Percentiles rank a stretch among this genome's conserved stretches.
These are phyloP conservation scores for Musca vetustissima DNA, from an alignment of 1,140 invertebrate genomes.

Conservation along the genomic window DNA sequence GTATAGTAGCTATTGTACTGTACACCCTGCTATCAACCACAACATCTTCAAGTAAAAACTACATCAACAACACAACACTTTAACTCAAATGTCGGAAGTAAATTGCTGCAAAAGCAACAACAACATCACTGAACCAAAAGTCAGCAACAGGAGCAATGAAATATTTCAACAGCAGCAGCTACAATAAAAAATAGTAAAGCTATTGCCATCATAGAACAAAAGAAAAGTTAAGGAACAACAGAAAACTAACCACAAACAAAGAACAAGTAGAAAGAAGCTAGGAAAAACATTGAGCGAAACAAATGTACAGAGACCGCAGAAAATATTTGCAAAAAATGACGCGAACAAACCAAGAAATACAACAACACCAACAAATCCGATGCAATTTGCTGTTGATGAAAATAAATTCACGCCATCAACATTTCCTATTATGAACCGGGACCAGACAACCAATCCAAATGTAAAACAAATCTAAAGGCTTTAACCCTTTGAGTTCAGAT, in stretches of 20 bases:
- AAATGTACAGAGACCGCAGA: too few species aligned
- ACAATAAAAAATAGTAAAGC: too few species aligned
- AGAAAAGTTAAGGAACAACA: not conserved
- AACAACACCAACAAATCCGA: constrained; percentile 22
- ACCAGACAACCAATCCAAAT: constrained; percentile 13
- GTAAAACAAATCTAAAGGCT: too few species aligned
- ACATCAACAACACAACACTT: not conserved
- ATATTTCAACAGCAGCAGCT: too few species aligned
- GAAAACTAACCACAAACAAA: not conserved
- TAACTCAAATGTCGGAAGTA: constrained; percentile 7
- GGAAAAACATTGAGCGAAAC: too few species aligned
- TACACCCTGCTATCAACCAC: too few species aligned
- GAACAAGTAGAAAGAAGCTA: not conserved
- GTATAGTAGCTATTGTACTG: not conserved
- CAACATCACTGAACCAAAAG: not conserved
- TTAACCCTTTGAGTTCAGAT: too few species aligned
- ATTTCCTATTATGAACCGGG: constrained; percentile 1
- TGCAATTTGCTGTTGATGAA: constrained; percentile 32
- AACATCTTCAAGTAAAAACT: constrained; percentile 13
- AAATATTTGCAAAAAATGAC: too few species aligned
- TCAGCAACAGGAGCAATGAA: too few species aligned
- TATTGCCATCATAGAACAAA: too few species aligned
- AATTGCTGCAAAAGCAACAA: constrained; percentile 3
- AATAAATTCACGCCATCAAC: constrained; percentile 31
- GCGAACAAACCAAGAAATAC: not conserved